A percentile compares a stretch with the other conserved stretches of the same genome.
phyloP scores from a whole-genome alignment of 2,888 invertebrate genomes.

The Nephrotoma flavescens region DNA sequence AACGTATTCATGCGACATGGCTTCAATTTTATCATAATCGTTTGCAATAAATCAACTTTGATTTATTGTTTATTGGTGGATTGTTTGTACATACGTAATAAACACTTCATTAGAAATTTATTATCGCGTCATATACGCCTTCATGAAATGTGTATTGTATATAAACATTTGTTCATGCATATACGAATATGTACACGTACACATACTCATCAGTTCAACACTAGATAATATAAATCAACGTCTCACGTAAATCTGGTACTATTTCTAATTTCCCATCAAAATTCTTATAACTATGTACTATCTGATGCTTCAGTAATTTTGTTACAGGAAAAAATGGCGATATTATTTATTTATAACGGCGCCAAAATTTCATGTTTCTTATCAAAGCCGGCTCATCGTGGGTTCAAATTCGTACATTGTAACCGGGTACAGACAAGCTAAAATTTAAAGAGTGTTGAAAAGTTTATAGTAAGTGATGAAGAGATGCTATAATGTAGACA shows the following conservation, averaged over 20 bases:
- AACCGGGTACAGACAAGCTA: too few species aligned
- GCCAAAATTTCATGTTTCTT: too few species aligned
- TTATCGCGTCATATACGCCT: not conserved
- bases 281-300: not conserved
- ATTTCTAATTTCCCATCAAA: not conserved
- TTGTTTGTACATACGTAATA: not conserved
- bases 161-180: not conserved
- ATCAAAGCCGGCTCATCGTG: too few species aligned
- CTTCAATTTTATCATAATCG: not conserved
- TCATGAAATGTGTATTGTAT: not conserved
- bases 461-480: too few species aligned
- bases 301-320: too few species aligned
- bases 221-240: not conserved
- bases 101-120: not conserved
- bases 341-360: too few species aligned
- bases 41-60: not conserved
- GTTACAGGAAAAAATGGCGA: too few species aligned
- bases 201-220: not conserved
- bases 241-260: not conserved
- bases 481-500: too few species aligned
- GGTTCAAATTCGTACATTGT: too few species aligned
- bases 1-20: not conserved
- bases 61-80: not conserved
- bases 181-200: not conserved
- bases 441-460: too few species aligned